Evolutionary conservation across 2,888 invertebrate genomes (phyloP).

Genomic region (Meiosimyza platycephala): DNA sequence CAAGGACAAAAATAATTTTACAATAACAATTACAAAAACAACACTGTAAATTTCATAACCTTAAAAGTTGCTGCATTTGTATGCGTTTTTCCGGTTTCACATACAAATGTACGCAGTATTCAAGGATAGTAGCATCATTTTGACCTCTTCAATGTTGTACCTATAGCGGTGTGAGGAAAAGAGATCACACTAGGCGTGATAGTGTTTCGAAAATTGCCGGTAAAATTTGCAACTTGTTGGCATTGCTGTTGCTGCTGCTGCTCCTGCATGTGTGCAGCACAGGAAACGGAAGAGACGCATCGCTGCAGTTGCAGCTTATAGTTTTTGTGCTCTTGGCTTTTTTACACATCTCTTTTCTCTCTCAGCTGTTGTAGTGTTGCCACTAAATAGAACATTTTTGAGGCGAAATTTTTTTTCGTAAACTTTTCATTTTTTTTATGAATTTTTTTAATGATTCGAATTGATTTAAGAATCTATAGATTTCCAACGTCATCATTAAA

Average conservation of each 20-base stretch:
- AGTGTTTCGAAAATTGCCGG: slow-evolving; percentile 15
- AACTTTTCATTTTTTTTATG: too few relatives aligned
- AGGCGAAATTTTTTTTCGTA: too few relatives aligned
- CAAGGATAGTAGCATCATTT: slow-evolving; percentile 13
- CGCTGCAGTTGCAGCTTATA: too few relatives aligned
- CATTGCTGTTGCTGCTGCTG: background rate
- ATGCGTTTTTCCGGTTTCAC: slow-evolving; percentile 15
- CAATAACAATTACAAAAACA: background rate
- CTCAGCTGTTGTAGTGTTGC: too few relatives aligned
- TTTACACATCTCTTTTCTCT: too few relatives aligned
- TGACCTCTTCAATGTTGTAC: background rate
- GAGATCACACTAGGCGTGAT: background rate
- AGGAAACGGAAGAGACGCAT: too few relatives aligned
- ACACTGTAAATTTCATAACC: slow-evolving; percentile 4
- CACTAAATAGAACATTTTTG: too few relatives aligned
- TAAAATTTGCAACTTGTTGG: slow-evolving; percentile 34
- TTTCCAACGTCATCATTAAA: too few relatives aligned
- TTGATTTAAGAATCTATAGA: too few relatives aligned
- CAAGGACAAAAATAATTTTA: slow-evolving; percentile 24
- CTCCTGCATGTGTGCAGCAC: background rate
- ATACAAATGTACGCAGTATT: background rate
- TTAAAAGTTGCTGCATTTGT: slow-evolving; percentile 17
- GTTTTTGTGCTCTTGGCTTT: too few relatives aligned
- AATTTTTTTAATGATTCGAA: too few relatives aligned
- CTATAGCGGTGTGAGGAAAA: background rate